Evolutionary conservation across 2,113 vertebrate species (phyloP), one percentile per base, ranked within the genome.

Genomic region (Amblyornis subalaris): DNA sequence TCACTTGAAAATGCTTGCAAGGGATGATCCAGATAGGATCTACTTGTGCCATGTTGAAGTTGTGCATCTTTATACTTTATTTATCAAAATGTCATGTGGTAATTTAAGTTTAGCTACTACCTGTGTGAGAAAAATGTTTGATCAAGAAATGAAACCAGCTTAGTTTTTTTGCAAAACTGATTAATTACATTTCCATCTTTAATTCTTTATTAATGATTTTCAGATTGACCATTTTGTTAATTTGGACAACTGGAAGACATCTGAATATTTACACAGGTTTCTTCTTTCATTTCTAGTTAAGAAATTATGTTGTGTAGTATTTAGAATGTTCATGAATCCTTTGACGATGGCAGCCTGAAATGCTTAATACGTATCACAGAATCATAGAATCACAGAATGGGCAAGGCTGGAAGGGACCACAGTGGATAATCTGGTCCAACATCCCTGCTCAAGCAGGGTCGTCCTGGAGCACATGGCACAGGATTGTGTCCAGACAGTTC

Each of bases 61-160:
- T 25, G 8, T 65, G 6, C 7, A 28, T 69, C 20, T 53, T 60
- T 35, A 40, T 24, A 40, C 3, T 65, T 82, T 74, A 76, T 77
- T 85, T 66, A 58, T 71, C 51, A 67, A 79, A 79, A 79, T 62
- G 31, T 35, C 29, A 22, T 9, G 5, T 44, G 25, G 5, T 33
- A 53, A 90, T 62, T 79, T 82, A 57, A 8, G 58, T 71, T 55
- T 78, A 85, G 45, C 7, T 50, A 14, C 50, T 47, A 48, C 16
- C 7, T 75, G 9, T 48, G 2, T 44, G 10, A 72, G 21, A 74
- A 88, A 82, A 85, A 47, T 18, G 0, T 35, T 67, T 62, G 62
- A 35, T 66, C 16, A 82, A 62, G 18, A 61, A 78, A 66, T 24
- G 0, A 19, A 14, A 36, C 66, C 0, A 2, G 3, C 24, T 40